Percentiles rank a stretch among this genome's conserved stretches.
Evolutionary conservation across 2,888 invertebrate genomes (phyloP).

Genomic region (Nephrotoma guestfalica): DNA sequence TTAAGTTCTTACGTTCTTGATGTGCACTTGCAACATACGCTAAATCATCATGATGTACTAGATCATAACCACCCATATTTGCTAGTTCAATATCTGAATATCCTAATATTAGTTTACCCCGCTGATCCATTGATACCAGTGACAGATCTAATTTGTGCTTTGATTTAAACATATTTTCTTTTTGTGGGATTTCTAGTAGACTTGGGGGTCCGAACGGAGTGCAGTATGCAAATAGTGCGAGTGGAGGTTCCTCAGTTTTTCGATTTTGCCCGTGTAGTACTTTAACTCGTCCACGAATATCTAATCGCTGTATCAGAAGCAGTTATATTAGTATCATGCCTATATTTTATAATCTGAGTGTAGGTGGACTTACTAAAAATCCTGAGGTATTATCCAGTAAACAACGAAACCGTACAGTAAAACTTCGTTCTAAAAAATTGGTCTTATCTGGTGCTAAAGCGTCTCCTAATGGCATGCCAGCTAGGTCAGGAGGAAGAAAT

Average conservation of each 20-base stretch:
- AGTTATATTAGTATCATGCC: background rate
- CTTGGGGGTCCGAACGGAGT: conserved; percentile 98
- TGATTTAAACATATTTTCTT: conserved; percentile 99
- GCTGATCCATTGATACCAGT: conserved; percentile 93
- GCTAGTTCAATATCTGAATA: conserved; percentile 85
- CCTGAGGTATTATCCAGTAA: conserved; percentile 98
- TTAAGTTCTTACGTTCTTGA: conserved; percentile 78
- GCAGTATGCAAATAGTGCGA: conserved; percentile 94
- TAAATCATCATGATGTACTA: conserved; percentile 95
- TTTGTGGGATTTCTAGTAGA: conserved; percentile 89
- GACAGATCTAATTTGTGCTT: conserved; percentile 97
- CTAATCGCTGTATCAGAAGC: conserved; percentile 55
- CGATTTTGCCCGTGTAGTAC: conserved; percentile 93
- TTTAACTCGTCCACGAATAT: conserved; percentile 93
- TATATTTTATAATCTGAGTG: background rate
- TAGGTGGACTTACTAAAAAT: conserved; percentile 43
- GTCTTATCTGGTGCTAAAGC: conserved; percentile 77
- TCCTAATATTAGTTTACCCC: conserved; percentile 87
- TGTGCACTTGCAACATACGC: conserved; percentile 97
- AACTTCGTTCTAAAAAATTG: conserved; percentile 85
- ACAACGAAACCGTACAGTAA: conserved; percentile 97
- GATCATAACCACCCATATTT: conserved; percentile 91
- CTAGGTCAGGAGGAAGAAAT: conserved; percentile 52
- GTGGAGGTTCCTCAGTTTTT: conserved; percentile 83
- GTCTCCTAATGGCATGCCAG: conserved; percentile 65